A percentile compares a stretch with the other conserved stretches of the same genome.
Evolutionary conservation across 2,797 vertebrate species (phyloP).

Genomic region (Dendrocincla tyrannina): DNA sequence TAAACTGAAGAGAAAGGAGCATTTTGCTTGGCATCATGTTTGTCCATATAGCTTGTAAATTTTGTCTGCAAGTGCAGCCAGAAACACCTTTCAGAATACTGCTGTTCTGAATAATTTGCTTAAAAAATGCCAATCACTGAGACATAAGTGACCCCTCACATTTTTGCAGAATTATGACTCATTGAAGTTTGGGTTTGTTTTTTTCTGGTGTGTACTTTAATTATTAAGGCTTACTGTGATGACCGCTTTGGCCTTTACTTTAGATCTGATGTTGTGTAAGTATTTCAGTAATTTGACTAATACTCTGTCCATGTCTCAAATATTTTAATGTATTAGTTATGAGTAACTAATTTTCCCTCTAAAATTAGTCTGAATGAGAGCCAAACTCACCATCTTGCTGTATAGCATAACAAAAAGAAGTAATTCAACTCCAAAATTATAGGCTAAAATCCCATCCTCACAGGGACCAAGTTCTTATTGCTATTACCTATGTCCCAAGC

Average conservation of each 20-base stretch:
- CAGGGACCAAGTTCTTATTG: not conserved
- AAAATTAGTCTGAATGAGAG: not conserved
- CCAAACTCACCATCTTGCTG: not conserved
- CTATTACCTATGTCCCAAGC: not conserved
- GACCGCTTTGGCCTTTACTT: not conserved
- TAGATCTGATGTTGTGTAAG: not conserved
- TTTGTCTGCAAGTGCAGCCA: not conserved
- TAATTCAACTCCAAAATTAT: not conserved
- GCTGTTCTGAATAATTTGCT: not conserved
- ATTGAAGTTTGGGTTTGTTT: not conserved
- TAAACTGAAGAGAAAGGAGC: not conserved
- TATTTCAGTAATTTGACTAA: not conserved
- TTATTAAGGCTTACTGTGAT: not conserved
- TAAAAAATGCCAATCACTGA: not conserved
- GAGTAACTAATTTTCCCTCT: not conserved
- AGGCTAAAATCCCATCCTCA: not conserved
- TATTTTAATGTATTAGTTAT: not conserved
- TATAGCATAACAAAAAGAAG: not conserved
- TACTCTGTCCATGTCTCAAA: not conserved
- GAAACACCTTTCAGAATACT: not conserved
- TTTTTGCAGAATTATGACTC: not conserved
- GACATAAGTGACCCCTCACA: not conserved
- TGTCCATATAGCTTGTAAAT: not conserved
- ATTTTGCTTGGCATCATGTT: not conserved
- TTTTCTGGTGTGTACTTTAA: not conserved